Conservation (phyloP, 1,140 invertebrate genomes). For the Zaprionus nigranus region DNA sequence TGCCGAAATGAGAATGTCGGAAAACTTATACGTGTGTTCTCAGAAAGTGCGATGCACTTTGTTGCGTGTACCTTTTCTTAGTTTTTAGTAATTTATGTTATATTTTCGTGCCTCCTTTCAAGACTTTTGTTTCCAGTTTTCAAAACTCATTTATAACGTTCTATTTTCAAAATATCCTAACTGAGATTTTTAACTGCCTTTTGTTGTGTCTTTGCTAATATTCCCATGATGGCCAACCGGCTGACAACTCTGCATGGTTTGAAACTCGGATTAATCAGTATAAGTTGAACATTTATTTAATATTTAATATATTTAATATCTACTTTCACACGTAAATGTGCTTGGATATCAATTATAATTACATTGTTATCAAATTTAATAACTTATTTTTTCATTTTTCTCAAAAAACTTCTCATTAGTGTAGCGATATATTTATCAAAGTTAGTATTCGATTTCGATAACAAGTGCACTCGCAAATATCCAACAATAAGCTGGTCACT, state of each 20-base stretch:
- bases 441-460: constrained; percentile 1
- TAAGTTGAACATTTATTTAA: not conserved
- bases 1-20: constrained; percentile 42
- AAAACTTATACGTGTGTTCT: constrained; percentile 48
- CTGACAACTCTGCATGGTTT: constrained; percentile 12
- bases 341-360: not conserved
- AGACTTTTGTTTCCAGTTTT: not conserved
- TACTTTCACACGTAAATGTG: not conserved
- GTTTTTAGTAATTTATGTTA: not conserved
- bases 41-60: constrained; percentile 39
- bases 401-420: not conserved
- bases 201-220: constrained; percentile 31
- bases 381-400: not conserved
- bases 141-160: not conserved
- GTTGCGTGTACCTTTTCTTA: not conserved
- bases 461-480: not conserved
- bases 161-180: constrained; percentile 4
- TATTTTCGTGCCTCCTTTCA: not conserved
- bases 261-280: constrained; percentile 7
- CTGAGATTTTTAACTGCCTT: constrained; percentile 20
- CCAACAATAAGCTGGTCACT: constrained; percentile 25
- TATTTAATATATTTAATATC: too few species aligned
- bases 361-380: not conserved
- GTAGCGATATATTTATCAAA: not conserved
- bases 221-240: constrained; percentile 15